These are phyloP conservation scores for Stichodactyla helianthus DNA, from an alignment of 64 coral and sea anemone genomes.

Conservation along the genomic window DNA sequence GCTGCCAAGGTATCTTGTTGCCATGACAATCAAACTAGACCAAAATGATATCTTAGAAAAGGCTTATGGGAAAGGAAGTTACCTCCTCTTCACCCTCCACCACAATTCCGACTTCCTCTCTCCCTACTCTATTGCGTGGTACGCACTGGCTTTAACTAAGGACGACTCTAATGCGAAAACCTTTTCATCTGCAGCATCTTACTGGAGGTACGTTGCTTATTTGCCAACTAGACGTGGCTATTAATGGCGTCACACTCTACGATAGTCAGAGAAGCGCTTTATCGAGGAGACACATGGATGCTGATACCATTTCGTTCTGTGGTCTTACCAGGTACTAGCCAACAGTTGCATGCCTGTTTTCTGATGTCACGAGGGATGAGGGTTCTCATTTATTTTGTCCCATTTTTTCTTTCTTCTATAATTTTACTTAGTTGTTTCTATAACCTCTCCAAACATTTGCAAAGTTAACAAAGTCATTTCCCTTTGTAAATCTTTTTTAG, in stretches of 20 bases:
- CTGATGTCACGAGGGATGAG: not conserved
- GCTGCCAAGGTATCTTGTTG: constrained; percentile 73
- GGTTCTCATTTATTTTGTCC: not conserved
- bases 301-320: constrained; percentile 96
- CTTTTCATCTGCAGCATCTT: constrained; percentile 58
- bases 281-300: constrained; percentile 71
- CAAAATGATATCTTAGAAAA: too few relatives aligned
- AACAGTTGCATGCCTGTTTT: not conserved
- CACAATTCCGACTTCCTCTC: too few relatives aligned
- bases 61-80: too few relatives aligned
- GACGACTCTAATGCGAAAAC: not conserved
- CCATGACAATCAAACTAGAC: not conserved
- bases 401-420: not conserved
- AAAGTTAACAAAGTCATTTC: too few relatives aligned
- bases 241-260: constrained; percentile 79
- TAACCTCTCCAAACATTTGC: too few relatives aligned
- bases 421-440: too few relatives aligned
- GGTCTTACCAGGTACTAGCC: constrained; percentile 76
- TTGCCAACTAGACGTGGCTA: constrained; percentile 82
- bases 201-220: constrained; percentile 79
- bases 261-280: constrained; percentile 84
- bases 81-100: too few relatives aligned
- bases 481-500: too few relatives aligned
- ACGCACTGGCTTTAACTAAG: not conserved
- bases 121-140: too few relatives aligned